Percentiles rank a stretch among this genome's conserved stretches.
phyloP scores from a whole-genome alignment of 2,113 vertebrate species.

The Ciconia stormi region DNA sequence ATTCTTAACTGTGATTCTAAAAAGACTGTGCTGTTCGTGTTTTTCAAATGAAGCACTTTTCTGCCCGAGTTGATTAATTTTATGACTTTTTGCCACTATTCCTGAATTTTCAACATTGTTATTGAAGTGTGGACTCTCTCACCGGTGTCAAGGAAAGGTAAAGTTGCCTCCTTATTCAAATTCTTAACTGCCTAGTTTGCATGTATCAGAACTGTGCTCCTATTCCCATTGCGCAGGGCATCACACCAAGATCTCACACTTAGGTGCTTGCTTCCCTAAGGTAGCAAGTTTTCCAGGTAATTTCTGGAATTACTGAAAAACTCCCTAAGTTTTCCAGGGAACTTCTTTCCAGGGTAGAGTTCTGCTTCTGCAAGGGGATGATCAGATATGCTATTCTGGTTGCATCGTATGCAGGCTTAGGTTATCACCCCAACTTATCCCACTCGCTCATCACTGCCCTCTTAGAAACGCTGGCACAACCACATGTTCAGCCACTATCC shows the following conservation, averaged over 20 bases:
- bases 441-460: background rate
- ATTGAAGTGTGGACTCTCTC: background rate
- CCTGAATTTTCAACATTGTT: background rate
- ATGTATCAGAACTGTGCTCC: background rate
- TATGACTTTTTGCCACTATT: background rate
- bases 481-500: background rate
- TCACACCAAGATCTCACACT: background rate
- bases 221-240: background rate
- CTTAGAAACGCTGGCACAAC: background rate
- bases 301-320: background rate
- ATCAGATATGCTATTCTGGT: background rate
- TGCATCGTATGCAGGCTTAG: background rate
- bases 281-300: background rate
- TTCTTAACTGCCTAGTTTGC: background rate
- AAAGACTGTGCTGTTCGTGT: background rate
- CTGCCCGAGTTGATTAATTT: slow-evolving; percentile 13
- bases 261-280: background rate
- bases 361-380: background rate
- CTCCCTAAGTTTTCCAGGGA: background rate
- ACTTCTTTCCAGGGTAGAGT: background rate
- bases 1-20: slow-evolving; percentile 43
- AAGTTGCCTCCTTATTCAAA: background rate
- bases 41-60: slow-evolving; percentile 11
- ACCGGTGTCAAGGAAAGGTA: background rate
- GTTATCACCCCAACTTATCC: background rate